Evolutionary conservation across 1,140 invertebrate genomes (phyloP).

Genomic region (Pseudomyrmex dendroicus): DNA sequence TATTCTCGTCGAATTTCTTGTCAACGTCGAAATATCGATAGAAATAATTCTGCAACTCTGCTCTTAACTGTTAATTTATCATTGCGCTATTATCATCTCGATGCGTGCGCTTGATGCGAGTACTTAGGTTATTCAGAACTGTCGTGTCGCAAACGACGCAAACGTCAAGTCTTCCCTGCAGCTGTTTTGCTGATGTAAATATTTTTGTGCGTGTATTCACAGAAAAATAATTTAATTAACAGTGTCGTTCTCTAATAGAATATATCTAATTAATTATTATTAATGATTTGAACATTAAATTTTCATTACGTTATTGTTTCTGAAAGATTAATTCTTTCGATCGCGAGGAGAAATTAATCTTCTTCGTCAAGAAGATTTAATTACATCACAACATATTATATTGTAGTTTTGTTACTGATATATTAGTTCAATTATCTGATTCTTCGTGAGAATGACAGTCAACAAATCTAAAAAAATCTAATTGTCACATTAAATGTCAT

Average conservation of each 20-base stretch:
- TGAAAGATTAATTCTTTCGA: too few relatives aligned
- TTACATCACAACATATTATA: too few relatives aligned
- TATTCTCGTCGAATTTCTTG: not conserved
- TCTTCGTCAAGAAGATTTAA: too few relatives aligned
- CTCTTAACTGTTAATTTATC: constrained; percentile 46
- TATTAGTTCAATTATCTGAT: too few relatives aligned
- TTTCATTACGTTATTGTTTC: too few relatives aligned
- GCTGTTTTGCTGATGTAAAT: constrained; percentile 23
- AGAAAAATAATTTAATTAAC: not conserved
- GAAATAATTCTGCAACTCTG: constrained; percentile 1
- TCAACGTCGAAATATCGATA: not conserved
- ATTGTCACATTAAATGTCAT: too few relatives aligned
- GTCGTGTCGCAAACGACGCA: not conserved
- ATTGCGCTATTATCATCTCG: constrained; percentile 7
- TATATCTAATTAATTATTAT: too few relatives aligned
- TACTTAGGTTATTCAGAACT: constrained; percentile 34
- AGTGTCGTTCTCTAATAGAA: not conserved
- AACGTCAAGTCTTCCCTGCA: constrained; percentile 32
- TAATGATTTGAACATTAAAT: too few relatives aligned
- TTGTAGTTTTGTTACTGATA: too few relatives aligned
- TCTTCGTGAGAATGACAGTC: too few relatives aligned
- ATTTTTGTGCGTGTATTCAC: not conserved
- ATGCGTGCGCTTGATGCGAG: not conserved
- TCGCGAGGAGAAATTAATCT: too few relatives aligned
- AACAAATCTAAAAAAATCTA: too few relatives aligned